Conservation (phyloP, 2,797 vertebrate genomes). For the Crenichthys baileyi region DNA sequence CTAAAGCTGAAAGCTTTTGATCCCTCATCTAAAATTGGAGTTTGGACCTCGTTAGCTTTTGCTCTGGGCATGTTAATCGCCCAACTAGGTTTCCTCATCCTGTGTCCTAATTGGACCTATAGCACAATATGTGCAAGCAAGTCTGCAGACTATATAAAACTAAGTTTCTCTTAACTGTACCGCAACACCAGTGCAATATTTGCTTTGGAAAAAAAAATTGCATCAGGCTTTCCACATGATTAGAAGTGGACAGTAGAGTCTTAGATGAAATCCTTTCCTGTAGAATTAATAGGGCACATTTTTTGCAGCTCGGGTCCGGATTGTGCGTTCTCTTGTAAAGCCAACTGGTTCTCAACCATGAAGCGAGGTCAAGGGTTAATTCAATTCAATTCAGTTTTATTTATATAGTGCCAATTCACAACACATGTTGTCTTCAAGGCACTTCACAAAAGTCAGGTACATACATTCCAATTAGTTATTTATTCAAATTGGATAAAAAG, state of each 20-base stretch:
- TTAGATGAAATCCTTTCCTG: not conserved
- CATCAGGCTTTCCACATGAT: not conserved
- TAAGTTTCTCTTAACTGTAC: not conserved
- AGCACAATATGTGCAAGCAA: constrained; percentile 22
- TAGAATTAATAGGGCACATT: constrained; percentile 1
- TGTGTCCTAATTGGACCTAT: constrained; percentile 34
- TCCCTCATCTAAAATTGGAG: constrained; percentile 12
- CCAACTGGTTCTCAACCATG: constrained; percentile 14
- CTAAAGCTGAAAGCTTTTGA: constrained; percentile 19
- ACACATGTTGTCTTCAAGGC: too few relatives aligned
- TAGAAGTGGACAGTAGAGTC: not conserved
- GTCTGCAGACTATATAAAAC: not conserved
- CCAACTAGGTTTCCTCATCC: not conserved
- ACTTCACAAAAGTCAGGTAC: too few relatives aligned
- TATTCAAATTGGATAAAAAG: too few relatives aligned
- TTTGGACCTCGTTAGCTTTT: constrained; percentile 18
- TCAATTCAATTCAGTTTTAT: too few relatives aligned
- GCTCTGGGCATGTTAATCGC: constrained; percentile 10
- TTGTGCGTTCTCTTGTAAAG: constrained; percentile 28
- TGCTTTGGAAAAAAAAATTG: not conserved
- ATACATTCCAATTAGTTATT: too few relatives aligned
- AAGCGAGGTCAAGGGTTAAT: constrained; percentile 38
- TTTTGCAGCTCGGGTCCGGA: constrained; percentile 4
- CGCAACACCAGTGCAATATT: constrained; percentile 30
- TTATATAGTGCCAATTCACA: too few relatives aligned